phyloP scores from a whole-genome alignment of 1,140 invertebrate species.

The Drosophila sturtevanti region DNA sequence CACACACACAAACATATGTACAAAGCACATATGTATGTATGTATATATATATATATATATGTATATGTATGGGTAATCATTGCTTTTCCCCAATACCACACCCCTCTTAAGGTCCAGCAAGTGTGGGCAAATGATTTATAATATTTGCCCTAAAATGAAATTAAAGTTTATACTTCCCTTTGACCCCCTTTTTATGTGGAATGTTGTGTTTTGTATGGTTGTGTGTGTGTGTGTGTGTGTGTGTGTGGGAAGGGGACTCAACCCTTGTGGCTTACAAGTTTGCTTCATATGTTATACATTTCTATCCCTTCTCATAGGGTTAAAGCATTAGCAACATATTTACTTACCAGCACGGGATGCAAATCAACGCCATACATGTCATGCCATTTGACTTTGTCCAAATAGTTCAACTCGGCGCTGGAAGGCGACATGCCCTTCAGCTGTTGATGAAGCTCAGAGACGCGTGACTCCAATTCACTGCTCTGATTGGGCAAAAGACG shows the following conservation, averaged over 20 bases:
- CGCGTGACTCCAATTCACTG: slow-evolving; percentile 93
- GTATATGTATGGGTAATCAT: slow-evolving; percentile 47
- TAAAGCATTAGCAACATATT: slow-evolving; percentile 1
- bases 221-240: slow-evolving; percentile 17
- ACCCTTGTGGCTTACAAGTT: slow-evolving; percentile 27
- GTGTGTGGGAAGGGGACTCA: slow-evolving; percentile 14
- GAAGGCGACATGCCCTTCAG: slow-evolving; percentile 85
- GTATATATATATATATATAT: not conserved
- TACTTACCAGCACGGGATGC: slow-evolving; percentile 86
- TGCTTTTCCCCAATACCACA: slow-evolving; percentile 11
- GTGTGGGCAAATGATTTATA: slow-evolving; percentile 78
- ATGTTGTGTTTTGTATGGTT: not conserved
- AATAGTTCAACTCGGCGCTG: slow-evolving; percentile 93
- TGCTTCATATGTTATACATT: slow-evolving; percentile 6
- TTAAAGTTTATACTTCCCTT: slow-evolving; percentile 72
- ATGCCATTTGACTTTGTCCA: slow-evolving; percentile 98
- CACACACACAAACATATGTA: slow-evolving; percentile 22
- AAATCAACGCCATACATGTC: slow-evolving; percentile 99
- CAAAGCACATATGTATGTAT: no score
- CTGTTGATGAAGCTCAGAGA: slow-evolving; percentile 93
- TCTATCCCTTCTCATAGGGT: not conserved
- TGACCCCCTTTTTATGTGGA: slow-evolving; percentile 58
- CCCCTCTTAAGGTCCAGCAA: slow-evolving; percentile 24
- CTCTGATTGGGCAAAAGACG: slow-evolving; percentile 96
- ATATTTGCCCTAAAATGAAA: slow-evolving; percentile 78